Conservation (phyloP, 2,797 vertebrate species). For the Uromys caudimaculatus region DNA sequence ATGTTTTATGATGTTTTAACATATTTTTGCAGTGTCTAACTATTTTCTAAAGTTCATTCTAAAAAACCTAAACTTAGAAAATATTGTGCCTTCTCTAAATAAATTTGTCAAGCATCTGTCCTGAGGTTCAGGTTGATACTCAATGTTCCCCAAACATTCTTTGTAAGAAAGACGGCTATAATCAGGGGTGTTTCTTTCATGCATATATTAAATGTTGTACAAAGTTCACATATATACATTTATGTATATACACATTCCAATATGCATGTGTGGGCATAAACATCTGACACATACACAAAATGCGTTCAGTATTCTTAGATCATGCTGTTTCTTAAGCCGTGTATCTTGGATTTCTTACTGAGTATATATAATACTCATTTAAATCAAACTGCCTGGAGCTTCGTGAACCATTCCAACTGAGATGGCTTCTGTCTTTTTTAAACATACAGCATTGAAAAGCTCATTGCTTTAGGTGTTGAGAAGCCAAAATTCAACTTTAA, state of each 20-base stretch:
- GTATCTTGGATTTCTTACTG: background rate
- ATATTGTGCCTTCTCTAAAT: background rate
- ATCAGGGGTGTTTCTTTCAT: background rate
- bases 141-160: accelerated
- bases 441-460: background rate
- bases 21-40: background rate
- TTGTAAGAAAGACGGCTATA: accelerated
- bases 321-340: background rate
- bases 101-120: accelerated
- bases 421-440: background rate
- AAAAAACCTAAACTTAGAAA: background rate
- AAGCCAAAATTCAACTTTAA: background rate
- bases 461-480: background rate
- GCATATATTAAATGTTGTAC: background rate
- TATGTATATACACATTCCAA: background rate
- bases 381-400: background rate
- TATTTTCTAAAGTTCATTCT: background rate
- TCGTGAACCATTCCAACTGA: background rate
- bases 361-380: background rate
- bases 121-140: accelerated
- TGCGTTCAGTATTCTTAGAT: background rate
- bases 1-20: background rate
- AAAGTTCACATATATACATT: background rate
- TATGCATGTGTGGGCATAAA: no score
- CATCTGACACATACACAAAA: background rate